These are phyloP conservation scores for Apis florea DNA, from an alignment of 1,140 invertebrate genomes.

Conservation along the genomic window DNA sequence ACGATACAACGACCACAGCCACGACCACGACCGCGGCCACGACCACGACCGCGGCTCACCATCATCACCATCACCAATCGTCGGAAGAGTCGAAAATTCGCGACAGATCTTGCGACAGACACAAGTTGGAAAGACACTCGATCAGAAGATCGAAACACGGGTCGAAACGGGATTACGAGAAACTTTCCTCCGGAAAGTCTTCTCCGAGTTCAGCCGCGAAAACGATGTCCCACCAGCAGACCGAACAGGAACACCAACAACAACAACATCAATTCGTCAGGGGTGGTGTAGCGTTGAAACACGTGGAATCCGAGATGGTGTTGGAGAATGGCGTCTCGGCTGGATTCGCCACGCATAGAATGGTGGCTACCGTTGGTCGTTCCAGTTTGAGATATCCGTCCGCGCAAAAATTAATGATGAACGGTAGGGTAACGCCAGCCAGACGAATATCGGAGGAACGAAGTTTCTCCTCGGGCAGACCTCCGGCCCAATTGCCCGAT, in stretches of 20 bases:
- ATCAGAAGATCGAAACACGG: constrained; percentile 69
- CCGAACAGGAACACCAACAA: constrained; percentile 26
- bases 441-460: constrained; percentile 70
- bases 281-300: constrained; percentile 46
- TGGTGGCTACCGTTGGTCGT: constrained; percentile 71
- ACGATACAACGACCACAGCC: constrained; percentile 22
- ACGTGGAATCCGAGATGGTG: constrained; percentile 60
- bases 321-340: constrained; percentile 69
- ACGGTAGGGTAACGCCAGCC: constrained; percentile 77
- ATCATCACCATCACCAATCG: constrained; percentile 34
- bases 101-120: constrained; percentile 66
- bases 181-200: constrained; percentile 56
- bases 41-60: not conserved
- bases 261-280: constrained; percentile 65
- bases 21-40: too few species aligned
- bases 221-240: constrained; percentile 52
- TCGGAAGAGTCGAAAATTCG: constrained; percentile 52
- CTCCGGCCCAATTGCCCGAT: constrained; percentile 72
- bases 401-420: constrained; percentile 79
- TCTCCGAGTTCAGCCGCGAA: constrained; percentile 64
- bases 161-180: constrained; percentile 62
- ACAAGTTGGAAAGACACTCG: constrained; percentile 70
- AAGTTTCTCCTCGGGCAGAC: constrained; percentile 55
- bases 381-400: constrained; percentile 78
- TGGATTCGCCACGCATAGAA: constrained; percentile 72